Percentiles rank a stretch among this genome's conserved stretches.
These are phyloP conservation scores for Phataginus tricuspis DNA, from an alignment of 2,797 vertebrate species.

Conservation along the genomic window DNA sequence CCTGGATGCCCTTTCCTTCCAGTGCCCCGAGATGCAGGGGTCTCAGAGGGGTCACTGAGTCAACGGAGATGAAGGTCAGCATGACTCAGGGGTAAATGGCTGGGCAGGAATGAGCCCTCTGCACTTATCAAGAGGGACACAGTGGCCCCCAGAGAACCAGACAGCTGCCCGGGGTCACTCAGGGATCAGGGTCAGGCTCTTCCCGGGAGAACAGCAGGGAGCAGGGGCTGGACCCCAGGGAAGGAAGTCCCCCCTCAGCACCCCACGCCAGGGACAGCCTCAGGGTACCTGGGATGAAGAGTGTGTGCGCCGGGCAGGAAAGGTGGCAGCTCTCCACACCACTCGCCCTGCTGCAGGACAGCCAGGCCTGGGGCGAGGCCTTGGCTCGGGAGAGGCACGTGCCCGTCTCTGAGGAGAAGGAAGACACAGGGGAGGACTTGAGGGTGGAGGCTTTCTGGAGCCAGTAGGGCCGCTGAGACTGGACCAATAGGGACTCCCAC, in stretches of 20 bases:
- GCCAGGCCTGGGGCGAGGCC: slow-evolving; percentile 89
- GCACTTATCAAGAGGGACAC: not conserved
- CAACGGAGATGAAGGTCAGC: not conserved
- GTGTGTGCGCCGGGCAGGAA: slow-evolving; percentile 92
- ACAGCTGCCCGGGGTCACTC: not conserved
- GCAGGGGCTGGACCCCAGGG: not conserved
- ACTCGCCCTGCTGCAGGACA: slow-evolving; percentile 92
- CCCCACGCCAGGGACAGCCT: not conserved
- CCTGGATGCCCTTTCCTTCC: not conserved
- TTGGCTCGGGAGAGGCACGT: slow-evolving; percentile 92
- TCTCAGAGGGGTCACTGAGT: not conserved
- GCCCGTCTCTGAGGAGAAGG: slow-evolving; percentile 90
- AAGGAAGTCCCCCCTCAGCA: not conserved
- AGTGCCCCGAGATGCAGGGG: not conserved
- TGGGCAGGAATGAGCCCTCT: accelerated
- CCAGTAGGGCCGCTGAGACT: accelerated
- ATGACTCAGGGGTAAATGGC: accelerated
- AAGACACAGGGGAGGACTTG: not conserved
- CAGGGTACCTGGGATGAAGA: slow-evolving; percentile 92
- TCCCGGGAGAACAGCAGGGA: not conserved
- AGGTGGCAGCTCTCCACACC: slow-evolving; percentile 93
- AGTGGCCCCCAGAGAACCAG: not conserved
- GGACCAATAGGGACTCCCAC: not conserved
- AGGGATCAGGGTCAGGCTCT: not conserved
- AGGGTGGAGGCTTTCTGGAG: not conserved